Conservation (phyloP, 1,140 invertebrate genomes). For the Drosophila cardini region DNA sequence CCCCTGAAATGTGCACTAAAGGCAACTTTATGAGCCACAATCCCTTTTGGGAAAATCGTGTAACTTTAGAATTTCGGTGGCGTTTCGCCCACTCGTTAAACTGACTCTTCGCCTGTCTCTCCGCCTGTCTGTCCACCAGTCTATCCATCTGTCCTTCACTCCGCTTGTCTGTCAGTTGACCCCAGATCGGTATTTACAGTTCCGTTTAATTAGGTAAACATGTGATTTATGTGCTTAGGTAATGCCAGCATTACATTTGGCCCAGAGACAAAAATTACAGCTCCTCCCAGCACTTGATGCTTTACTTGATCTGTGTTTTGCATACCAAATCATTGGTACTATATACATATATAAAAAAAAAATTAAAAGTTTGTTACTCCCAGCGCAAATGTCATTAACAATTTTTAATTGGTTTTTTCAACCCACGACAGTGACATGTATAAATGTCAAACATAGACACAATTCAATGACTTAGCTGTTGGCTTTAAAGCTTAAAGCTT, state of each 20-base stretch:
- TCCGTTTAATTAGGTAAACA: constrained; percentile 72
- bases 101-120: background rate
- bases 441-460: constrained; percentile 5
- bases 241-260: constrained; percentile 25
- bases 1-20: constrained; percentile 35
- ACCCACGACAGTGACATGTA: background rate
- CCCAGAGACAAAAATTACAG: constrained; percentile 1
- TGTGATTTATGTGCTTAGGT: constrained; percentile 63
- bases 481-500: background rate
- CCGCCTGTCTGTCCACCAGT: background rate
- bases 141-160: background rate
- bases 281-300: background rate
- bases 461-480: background rate
- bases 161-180: constrained; percentile 45
- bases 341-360: too few species aligned
- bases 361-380: constrained; percentile 29
- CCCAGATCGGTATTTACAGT: constrained; percentile 58
- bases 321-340: constrained; percentile 61
- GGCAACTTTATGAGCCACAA: constrained; percentile 54
- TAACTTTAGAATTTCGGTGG: constrained; percentile 58
- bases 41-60: constrained; percentile 40
- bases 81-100: constrained; percentile 65
- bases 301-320: constrained; percentile 30
- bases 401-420: constrained; percentile 68
- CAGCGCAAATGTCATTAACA: constrained; percentile 51